Evolutionary conservation across 2,797 vertebrate species (phyloP).

Genomic region (Apogon hyalosoma): DNA sequence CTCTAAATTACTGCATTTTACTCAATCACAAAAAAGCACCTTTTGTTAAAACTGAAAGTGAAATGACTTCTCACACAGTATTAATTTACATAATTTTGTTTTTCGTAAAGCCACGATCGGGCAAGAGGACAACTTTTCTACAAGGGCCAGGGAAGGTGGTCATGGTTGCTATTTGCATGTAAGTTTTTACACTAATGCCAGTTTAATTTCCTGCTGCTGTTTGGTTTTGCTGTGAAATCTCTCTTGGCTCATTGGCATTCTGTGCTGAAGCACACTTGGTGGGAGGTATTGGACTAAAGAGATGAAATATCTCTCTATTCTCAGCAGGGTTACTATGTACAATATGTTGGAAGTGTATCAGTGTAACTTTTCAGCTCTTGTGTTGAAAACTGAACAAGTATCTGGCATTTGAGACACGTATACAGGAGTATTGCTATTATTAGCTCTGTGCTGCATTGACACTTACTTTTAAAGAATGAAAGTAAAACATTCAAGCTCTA

Average conservation of each 20-base stretch:
- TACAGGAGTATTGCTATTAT: not conserved
- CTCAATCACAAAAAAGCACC: not conserved
- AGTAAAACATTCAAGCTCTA: too few species aligned
- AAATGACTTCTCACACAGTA: too few species aligned
- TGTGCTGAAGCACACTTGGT: constrained; percentile 14
- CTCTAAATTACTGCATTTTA: not conserved
- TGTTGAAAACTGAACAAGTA: not conserved
- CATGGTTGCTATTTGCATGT: constrained; percentile 99
- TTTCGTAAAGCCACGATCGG: constrained; percentile 90
- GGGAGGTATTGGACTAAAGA: constrained; percentile 29
- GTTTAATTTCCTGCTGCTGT: not conserved
- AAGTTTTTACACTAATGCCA: constrained; percentile 75
- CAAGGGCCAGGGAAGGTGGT: constrained; percentile 98
- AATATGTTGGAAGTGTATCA: not conserved
- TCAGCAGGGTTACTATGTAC: constrained; percentile 18
- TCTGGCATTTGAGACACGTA: not conserved
- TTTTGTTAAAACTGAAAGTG: not conserved
- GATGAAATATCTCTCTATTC: constrained; percentile 10
- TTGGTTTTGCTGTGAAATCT: constrained; percentile 7
- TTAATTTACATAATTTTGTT: constrained; percentile 12
- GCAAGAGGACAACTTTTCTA: constrained; percentile 87
- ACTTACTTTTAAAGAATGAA: not conserved
- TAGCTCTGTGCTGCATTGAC: not conserved
- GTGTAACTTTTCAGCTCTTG: not conserved
- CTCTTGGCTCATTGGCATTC: constrained; percentile 15